Evolutionary conservation across 1,140 invertebrate genomes (phyloP).

Genomic region (Bicyclus anynana): DNA sequence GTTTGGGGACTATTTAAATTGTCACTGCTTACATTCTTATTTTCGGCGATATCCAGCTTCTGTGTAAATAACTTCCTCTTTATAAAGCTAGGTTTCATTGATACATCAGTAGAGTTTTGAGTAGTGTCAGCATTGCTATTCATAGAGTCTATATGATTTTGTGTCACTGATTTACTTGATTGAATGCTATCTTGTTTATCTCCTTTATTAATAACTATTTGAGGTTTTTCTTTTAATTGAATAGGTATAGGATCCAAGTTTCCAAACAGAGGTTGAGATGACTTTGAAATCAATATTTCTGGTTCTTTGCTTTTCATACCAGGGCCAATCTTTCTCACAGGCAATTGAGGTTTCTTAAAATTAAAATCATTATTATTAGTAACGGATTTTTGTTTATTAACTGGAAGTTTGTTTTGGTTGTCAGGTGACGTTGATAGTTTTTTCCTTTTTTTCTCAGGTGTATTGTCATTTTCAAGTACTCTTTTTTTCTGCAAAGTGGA

Average conservation of each 20-base stretch:
- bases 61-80: conserved; percentile 68
- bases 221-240: conserved; percentile 2
- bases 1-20: conserved; percentile 44
- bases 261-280: conserved; percentile 23
- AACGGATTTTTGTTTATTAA: background rate
- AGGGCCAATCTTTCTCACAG: conserved; percentile 31
- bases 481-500: conserved; percentile 32
- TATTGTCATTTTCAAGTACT: conserved; percentile 26
- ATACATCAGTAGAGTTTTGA: conserved; percentile 38
- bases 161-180: conserved; percentile 6
- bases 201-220: conserved; percentile 2
- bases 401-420: background rate
- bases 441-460: conserved; percentile 8
- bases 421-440: background rate
- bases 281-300: conserved; percentile 44
- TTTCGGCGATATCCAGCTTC: conserved; percentile 57
- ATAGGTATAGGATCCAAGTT: conserved; percentile 12
- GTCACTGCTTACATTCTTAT: conserved; percentile 42
- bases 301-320: conserved; percentile 2
- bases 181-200: conserved; percentile 7
- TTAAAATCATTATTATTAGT: conserved; percentile 33
- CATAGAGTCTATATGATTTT: conserved; percentile 18
- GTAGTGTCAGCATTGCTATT: conserved; percentile 22
- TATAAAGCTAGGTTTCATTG: conserved; percentile 61
- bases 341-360: conserved; percentile 53